Percentiles rank a stretch among this genome's conserved stretches.
phyloP scores from a whole-genome alignment of 2,797 vertebrate species.

The Premnoplex brunnescens region DNA sequence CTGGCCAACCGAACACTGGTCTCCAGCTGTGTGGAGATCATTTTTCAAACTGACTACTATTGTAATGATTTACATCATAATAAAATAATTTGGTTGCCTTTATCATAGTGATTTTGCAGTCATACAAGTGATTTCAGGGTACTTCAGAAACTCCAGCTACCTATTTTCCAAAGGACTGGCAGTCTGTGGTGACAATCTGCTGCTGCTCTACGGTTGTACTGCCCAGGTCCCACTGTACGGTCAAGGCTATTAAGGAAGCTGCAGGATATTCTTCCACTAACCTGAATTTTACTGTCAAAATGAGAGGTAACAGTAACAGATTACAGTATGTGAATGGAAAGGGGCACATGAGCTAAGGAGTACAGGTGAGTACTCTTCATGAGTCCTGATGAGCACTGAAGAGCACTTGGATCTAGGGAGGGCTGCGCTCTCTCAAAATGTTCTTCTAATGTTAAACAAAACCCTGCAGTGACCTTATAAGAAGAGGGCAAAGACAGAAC shows the following conservation, averaged over 20 bases:
- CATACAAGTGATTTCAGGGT: background rate
- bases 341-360: fast-evolving
- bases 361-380: background rate
- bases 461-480: background rate
- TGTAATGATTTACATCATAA: background rate
- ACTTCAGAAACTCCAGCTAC: background rate
- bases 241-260: background rate
- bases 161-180: background rate
- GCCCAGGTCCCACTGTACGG: background rate
- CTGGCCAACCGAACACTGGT: fast-evolving
- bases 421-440: background rate
- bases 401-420: background rate
- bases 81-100: background rate
- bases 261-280: background rate
- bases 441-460: background rate
- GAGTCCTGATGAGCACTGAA: background rate
- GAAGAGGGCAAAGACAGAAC: background rate
- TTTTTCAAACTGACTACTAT: background rate
- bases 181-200: background rate
- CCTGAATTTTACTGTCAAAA: background rate
- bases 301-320: background rate
- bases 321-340: background rate
- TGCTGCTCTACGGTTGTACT: background rate
- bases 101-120: background rate
- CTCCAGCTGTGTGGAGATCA: background rate